Evolutionary conservation across 1,140 invertebrate species (phyloP).

Genomic region (Thaumetopoea pityocampa): DNA sequence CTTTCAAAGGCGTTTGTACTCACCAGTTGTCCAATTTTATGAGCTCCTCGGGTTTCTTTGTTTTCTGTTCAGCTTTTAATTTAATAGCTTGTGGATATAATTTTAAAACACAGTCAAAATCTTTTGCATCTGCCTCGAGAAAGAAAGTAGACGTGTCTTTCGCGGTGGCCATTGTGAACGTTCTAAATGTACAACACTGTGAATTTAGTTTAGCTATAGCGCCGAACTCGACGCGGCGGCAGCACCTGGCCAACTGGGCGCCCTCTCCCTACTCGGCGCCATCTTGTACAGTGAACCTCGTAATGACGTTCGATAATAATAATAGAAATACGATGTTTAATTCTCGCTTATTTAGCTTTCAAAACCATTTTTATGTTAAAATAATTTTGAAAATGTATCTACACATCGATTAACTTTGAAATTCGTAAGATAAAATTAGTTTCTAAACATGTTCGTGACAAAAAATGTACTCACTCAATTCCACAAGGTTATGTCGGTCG

Average conservation of each 20-base stretch:
- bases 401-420: conserved; percentile 7
- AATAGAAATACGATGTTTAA: conserved; percentile 41
- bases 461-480: conserved; percentile 66
- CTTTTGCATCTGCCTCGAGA: conserved; percentile 88
- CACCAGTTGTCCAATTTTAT: conserved; percentile 95
- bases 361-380: conserved; percentile 3
- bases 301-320: conserved; percentile 72
- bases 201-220: conserved; percentile 74
- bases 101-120: conserved; percentile 92
- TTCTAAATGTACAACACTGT: conserved; percentile 76
- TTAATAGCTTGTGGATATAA: conserved; percentile 91
- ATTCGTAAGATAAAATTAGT: conserved; percentile 5
- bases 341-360: conserved; percentile 13
- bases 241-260: conserved; percentile 75
- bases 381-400: neutral
- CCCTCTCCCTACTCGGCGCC: conserved; percentile 72
- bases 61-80: conserved; percentile 90
- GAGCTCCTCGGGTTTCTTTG: conserved; percentile 94
- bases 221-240: conserved; percentile 76
- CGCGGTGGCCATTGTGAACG: conserved; percentile 87
- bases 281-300: conserved; percentile 66
- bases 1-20: conserved; percentile 77
- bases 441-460: conserved; percentile 29
- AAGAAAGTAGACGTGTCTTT: conserved; percentile 94
- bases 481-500: conserved; percentile 70